A percentile compares a stretch with the other conserved stretches of the same genome.
Conservation (phyloP, 2,888 invertebrate species). For the Sesia apiformis region DNA sequence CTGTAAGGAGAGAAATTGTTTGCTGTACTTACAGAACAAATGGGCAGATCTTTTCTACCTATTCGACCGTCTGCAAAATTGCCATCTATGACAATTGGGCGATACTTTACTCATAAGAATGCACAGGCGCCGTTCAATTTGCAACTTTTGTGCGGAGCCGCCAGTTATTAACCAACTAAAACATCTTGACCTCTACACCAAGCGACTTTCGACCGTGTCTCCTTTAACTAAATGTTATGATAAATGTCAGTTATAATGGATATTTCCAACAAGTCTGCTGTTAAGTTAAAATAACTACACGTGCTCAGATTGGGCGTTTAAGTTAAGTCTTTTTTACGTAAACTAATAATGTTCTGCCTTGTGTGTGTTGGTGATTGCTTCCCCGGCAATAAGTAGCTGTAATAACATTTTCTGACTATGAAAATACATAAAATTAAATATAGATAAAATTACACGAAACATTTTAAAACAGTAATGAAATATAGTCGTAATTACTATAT, state of each 20-base stretch:
- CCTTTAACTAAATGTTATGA: slow-evolving; percentile 5
- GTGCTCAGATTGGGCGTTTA: slow-evolving; percentile 13
- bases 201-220: neutral
- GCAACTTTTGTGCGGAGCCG: slow-evolving; percentile 30
- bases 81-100: slow-evolving; percentile 7
- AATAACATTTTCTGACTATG: no score
- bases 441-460: no score
- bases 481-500: no score
- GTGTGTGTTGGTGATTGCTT: no score
- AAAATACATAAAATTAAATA: no score
- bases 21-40: no score
- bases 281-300: slow-evolving; percentile 33
- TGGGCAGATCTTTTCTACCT: neutral
- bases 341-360: no score
- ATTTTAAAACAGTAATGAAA: no score
- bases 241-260: slow-evolving; percentile 10
- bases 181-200: slow-evolving; percentile 3
- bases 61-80: neutral
- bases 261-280: slow-evolving; percentile 24
- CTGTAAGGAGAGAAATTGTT: no score
- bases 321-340: slow-evolving; percentile 2
- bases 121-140: slow-evolving; percentile 36
- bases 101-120: slow-evolving; percentile 11
- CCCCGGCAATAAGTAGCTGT: no score
- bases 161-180: slow-evolving; percentile 19